phyloP scores from a whole-genome alignment of 2,888 invertebrate species.

The Metopia argyrocephala region DNA sequence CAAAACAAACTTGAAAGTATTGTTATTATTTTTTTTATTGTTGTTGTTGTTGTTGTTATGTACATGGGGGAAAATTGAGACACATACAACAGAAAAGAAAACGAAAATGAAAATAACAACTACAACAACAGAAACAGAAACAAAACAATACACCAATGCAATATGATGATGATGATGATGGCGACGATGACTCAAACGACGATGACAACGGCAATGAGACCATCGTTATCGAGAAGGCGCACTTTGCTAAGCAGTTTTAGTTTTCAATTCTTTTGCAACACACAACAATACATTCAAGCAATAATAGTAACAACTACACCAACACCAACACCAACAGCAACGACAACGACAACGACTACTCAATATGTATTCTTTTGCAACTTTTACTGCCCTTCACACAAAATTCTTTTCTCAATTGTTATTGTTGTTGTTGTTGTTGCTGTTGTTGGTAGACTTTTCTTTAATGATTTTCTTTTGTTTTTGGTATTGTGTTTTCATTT shows the following conservation, averaged over 20 bases:
- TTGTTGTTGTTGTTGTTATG: conserved; percentile 23
- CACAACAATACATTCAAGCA: not conserved
- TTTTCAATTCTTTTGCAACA: conserved; percentile 26
- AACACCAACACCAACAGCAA: too few relatives aligned
- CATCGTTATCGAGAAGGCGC: conserved; percentile 59
- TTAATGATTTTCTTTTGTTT: conserved; percentile 1
- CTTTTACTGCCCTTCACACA: conserved; percentile 53
- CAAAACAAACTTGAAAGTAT: conserved; percentile 71
- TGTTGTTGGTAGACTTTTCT: not conserved
- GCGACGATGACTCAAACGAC: conserved; percentile 67
- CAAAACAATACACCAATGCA: conserved; percentile 10
- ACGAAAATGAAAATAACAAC: too few relatives aligned
- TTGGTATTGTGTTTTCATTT: conserved; percentile 23
- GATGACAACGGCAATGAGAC: conserved; percentile 32
- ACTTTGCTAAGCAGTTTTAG: conserved; percentile 60
- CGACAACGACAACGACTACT: too few relatives aligned
- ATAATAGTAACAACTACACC: conserved; percentile 7
- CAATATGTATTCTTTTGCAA: conserved; percentile 57
- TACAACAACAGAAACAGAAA: conserved; percentile 43
- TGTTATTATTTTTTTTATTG: conserved; percentile 33
- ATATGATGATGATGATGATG: conserved; percentile 9
- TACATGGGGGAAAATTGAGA: conserved; percentile 58
- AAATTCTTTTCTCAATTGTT: not conserved
- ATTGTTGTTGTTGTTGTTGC: not conserved
- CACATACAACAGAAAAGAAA: conserved; percentile 46